A percentile compares a stretch with the other conserved stretches of the same genome.
phyloP scores from a whole-genome alignment of 2,113 vertebrate species.

The Scytalopus superciliaris region DNA sequence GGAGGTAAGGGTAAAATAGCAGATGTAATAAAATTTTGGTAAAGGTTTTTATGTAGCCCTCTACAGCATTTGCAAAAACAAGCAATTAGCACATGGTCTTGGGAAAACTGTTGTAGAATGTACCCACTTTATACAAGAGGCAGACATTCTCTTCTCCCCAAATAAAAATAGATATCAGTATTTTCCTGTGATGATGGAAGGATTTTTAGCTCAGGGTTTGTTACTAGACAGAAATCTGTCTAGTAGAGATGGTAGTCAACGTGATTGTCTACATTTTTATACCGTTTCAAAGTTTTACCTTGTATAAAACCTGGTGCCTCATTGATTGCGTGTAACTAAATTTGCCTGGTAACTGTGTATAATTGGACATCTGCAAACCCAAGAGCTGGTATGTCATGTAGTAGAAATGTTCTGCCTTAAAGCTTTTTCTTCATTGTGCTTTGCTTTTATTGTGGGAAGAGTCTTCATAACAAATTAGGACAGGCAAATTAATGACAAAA shows the following conservation, averaged over 20 bases:
- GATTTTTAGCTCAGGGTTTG: background rate
- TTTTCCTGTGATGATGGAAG: background rate
- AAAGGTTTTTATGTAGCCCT: rapidly evolving
- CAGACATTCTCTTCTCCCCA: background rate
- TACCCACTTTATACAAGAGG: background rate
- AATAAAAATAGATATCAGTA: rapidly evolving
- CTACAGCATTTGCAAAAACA: background rate
- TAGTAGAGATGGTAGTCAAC: background rate
- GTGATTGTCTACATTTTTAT: background rate
- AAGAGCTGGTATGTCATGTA: background rate
- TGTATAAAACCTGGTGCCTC: background rate
- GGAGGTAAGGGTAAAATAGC: background rate
- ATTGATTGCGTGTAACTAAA: background rate
- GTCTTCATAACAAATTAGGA: background rate
- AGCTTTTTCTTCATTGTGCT: background rate
- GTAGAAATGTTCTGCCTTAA: background rate
- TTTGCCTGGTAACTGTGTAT: background rate
- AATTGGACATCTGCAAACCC: background rate
- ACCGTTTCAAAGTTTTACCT: background rate
- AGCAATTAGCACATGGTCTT: background rate
- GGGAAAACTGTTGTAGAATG: background rate
- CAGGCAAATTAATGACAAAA: background rate
- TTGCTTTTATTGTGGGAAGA: background rate
- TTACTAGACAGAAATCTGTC: background rate
- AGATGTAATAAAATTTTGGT: background rate